Evolutionary conservation across 1,140 invertebrate species (phyloP), one percentile per base, ranked within the genome.

Genomic region (Papilio machaon): DNA sequence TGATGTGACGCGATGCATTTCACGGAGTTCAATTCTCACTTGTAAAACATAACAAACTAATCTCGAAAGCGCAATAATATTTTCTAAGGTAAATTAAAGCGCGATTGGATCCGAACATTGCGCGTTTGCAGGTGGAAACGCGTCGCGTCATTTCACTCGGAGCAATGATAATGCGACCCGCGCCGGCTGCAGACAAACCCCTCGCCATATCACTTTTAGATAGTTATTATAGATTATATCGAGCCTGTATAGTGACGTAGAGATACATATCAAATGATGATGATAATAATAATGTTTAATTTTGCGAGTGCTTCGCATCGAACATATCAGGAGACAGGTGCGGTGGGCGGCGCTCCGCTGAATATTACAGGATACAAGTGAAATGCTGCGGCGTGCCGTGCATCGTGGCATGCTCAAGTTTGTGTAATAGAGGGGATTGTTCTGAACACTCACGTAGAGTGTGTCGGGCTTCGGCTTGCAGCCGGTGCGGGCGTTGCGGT

Each of bases 221-320:
- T 78, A 78, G 76, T 78, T 78, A 58, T 78, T 58, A 77, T 77
- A 78, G 76, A 78, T 78, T 78, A 78, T 78, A 78, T 78, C n/a
- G 76, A 78, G 49, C 75, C 75, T 77, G 75, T 77, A 77, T 77
- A 77, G 76, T 30, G 76, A 78, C 35, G 76, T 78, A 78, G 76
- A 64, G 15, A 77, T 77, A 77, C 77, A 79, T 79, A 79, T 79
- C 77, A 79, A 64, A 79, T 79, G 77, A 79, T 77, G 52, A 23
- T 79, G 38, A 46, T 79, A 79, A 79, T 77, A 77, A 79, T 79
- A 67, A 79, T 47, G 77, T 79, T 79, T 79, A 79, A 79, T 79
- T 79, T 79, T 46, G 77, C 77, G 77, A 79, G 47, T 30, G 77
- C 77, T 79, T 79, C 58, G 77, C 77, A 79, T 79, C 43, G 54